A percentile compares a stretch with the other conserved stretches of the same genome.
These are phyloP conservation scores for Drosophila varians DNA, from an alignment of 1,140 invertebrate species.

Conservation along the genomic window DNA sequence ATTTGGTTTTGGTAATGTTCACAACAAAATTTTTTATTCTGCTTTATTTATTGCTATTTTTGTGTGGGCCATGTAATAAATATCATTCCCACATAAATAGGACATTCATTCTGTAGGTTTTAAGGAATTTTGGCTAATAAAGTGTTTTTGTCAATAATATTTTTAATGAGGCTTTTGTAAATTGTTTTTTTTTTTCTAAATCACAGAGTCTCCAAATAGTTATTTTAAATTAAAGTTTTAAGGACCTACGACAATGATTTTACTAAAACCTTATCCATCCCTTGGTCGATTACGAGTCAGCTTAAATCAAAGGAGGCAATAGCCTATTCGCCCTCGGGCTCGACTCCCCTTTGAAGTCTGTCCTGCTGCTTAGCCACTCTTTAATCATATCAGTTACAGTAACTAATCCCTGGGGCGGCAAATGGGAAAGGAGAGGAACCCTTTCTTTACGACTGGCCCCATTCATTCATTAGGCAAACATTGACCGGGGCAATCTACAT, in stretches of 20 bases:
- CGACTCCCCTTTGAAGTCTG: constrained; percentile 31
- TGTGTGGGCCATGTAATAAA: not conserved
- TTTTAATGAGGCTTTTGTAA: no score
- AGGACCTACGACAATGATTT: no score
- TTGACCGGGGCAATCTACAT: constrained; percentile 55
- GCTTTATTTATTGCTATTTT: not conserved
- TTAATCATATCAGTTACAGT: constrained; percentile 40
- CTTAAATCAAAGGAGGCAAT: constrained; percentile 9
- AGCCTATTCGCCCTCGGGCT: not conserved
- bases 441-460: constrained; percentile 26
- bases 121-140: no score
- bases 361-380: constrained; percentile 19
- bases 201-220: no score
- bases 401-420: constrained; percentile 32
- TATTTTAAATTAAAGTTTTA: no score
- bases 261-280: not conserved
- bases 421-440: constrained; percentile 9
- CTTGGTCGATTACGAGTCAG: not conserved
- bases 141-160: no score
- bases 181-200: no score
- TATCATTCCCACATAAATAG: no score
- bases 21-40: no score
- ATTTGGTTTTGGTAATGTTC: no score
- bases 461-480: constrained; percentile 71
- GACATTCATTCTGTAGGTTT: no score